These are phyloP conservation scores for Caenorhabditis sp. DNA, from an alignment of 2,888 invertebrate genomes.

Conservation along the genomic window DNA sequence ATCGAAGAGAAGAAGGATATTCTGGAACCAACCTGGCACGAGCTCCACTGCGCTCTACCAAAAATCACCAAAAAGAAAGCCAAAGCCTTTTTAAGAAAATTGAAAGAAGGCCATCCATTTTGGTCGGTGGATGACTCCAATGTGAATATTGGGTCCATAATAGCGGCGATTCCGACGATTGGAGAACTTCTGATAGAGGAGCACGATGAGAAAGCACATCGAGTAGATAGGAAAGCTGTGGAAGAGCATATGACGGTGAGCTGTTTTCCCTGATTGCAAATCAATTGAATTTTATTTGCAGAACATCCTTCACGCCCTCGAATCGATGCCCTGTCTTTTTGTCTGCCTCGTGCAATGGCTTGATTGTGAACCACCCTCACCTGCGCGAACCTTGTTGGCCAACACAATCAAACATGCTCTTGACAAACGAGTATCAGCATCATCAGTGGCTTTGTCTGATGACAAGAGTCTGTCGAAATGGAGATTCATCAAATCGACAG, in stretches of 20 bases:
- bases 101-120: slow-evolving; percentile 53
- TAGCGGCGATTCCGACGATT: slow-evolving; percentile 50
- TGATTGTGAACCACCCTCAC: slow-evolving; percentile 47
- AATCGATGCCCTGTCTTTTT: slow-evolving; percentile 45
- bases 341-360: slow-evolving; percentile 62
- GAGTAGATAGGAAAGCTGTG: slow-evolving; percentile 32
- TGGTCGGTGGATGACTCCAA: slow-evolving; percentile 29
- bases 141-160: slow-evolving; percentile 28
- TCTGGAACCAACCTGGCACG: slow-evolving; percentile 20
- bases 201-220: slow-evolving; percentile 32
- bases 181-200: slow-evolving; percentile 55
- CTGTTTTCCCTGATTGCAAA: not conserved
- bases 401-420: slow-evolving; percentile 9
- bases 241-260: slow-evolving; percentile 47
- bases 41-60: slow-evolving; percentile 40
- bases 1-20: not conserved
- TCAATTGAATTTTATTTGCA: too few species aligned
- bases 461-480: slow-evolving; percentile 28
- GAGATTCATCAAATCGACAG: slow-evolving; percentile 35
- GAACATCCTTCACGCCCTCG: slow-evolving; percentile 48
- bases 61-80: slow-evolving; percentile 27
- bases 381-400: slow-evolving; percentile 33
- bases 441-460: not conserved
- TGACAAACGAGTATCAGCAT: not conserved
- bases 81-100: not conserved